Evolutionary conservation across 2,113 vertebrate species (phyloP).

Genomic region (Synchiropus splendidus): DNA sequence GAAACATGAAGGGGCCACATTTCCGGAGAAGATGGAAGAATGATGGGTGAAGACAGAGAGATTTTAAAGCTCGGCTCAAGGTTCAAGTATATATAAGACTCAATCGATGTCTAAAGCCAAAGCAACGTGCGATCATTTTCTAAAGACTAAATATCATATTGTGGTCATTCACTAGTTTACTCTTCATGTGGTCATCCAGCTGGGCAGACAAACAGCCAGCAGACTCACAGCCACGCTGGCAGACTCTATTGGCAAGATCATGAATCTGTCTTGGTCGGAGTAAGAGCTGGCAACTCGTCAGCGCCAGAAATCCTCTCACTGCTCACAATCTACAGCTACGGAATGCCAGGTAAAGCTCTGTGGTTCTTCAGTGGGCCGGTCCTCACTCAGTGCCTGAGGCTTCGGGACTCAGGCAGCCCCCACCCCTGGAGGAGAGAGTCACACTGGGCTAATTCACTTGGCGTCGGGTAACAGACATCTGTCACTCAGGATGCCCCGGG

Average conservation of each 20-base stretch:
- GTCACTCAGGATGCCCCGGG: constrained; percentile 58
- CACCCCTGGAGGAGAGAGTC: constrained; percentile 38
- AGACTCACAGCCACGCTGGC: constrained; percentile 39
- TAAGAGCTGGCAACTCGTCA: constrained; percentile 33
- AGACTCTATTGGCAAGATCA: constrained; percentile 38
- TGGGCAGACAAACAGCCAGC: constrained; percentile 23
- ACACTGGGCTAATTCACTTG: constrained; percentile 65
- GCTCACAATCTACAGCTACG: too few relatives aligned
- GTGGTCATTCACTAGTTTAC: constrained; percentile 3
- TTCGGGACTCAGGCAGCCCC: constrained; percentile 29
- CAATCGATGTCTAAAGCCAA: too few relatives aligned
- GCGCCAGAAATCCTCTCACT: constrained; percentile 47
- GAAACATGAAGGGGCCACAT: constrained; percentile 34
- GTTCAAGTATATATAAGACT: too few relatives aligned
- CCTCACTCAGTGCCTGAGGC: constrained; percentile 18
- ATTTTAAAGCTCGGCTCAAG: constrained; percentile 15
- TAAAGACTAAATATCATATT: too few relatives aligned
- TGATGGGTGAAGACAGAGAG: constrained; percentile 15
- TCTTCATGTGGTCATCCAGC: constrained; percentile 10
- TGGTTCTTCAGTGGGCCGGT: constrained; percentile 12
- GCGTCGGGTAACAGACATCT: constrained; percentile 68
- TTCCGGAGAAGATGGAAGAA: constrained; percentile 38
- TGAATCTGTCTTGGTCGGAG: constrained; percentile 36
- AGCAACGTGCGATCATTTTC: too few relatives aligned
- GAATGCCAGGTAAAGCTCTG: constrained; percentile 60